Evolutionary conservation across 2,113 vertebrate species (phyloP), one percentile per base, ranked within the genome.

Genomic region (Antechinus stuartii): DNA sequence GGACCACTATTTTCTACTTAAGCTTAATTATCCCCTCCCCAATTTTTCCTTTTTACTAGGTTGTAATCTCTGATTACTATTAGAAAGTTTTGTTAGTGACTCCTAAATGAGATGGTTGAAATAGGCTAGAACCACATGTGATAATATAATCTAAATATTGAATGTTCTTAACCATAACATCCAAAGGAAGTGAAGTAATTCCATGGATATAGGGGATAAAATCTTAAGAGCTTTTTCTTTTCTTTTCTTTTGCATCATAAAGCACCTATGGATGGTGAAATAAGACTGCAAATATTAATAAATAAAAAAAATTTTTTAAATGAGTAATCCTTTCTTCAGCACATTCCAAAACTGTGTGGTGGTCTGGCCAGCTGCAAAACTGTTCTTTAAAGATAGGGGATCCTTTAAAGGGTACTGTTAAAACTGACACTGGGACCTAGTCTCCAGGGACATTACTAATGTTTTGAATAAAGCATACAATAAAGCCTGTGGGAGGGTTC

Each of bases 391-490:
- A 91, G 93, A 2, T 12, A 96, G 93, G 97, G 92, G 93, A 46
- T 91, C 90, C 90, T 55, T 97, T 55, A 47, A 94, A 35, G 96
- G 91, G 57, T 47, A 92, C 89, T 93, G 46, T 96, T 95, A 95
- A 95, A 97, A 98, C 95, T 98, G 95, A 54, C 97, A 97, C 92
- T 92, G 96, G 96, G 95, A 98, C 97, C 93, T 94, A 50, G 93
- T 96, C 98, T 96, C 95, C 91, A 97, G 98, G 98, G 98, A 98
- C 98, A 98, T 98, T 97, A 97, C 92, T 95, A 97, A 98, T 92
- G 95, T 97, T 91, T 91, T 95, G 92, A 50, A 92, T 92, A 97
- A 96, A 97, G 94, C 0, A 0, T 95, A 27, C 57, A 19, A 93
- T 96, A 53, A 95, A 95, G 97, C 50, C 91, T 46, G 53, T 30